These are phyloP conservation scores for Promerops cafer DNA, from an alignment of 2,113 vertebrate genomes.

Conservation along the genomic window DNA sequence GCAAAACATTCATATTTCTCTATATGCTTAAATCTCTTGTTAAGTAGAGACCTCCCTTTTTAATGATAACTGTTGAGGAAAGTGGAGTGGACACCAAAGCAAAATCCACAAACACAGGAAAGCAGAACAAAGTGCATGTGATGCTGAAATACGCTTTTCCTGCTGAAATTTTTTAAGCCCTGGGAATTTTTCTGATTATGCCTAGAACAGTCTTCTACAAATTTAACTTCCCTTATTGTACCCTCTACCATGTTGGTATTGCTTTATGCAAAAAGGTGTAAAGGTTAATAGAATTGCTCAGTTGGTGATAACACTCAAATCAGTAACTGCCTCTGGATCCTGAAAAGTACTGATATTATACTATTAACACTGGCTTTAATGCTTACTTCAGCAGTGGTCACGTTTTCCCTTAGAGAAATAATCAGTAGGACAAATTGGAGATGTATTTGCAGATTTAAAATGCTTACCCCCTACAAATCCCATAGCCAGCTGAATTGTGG, in stretches of 20 bases:
- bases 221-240: neutral
- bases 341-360: neutral
- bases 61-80: neutral
- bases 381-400: neutral
- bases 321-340: neutral
- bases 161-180: neutral
- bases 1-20: neutral
- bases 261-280: neutral
- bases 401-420: neutral
- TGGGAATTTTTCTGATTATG: neutral
- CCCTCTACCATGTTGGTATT: neutral
- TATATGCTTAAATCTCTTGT: neutral
- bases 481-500: neutral
- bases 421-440: neutral
- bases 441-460: neutral
- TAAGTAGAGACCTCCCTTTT: neutral
- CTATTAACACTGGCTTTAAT: neutral
- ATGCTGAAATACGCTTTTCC: neutral
- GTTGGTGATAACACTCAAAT: neutral
- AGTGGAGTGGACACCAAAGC: rapidly evolving
- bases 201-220: neutral
- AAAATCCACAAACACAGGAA: neutral
- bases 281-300: neutral
- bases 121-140: neutral
- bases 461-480: neutral